phyloP scores from a whole-genome alignment of 2,113 vertebrate species.

The Gymnobelideus leadbeateri region DNA sequence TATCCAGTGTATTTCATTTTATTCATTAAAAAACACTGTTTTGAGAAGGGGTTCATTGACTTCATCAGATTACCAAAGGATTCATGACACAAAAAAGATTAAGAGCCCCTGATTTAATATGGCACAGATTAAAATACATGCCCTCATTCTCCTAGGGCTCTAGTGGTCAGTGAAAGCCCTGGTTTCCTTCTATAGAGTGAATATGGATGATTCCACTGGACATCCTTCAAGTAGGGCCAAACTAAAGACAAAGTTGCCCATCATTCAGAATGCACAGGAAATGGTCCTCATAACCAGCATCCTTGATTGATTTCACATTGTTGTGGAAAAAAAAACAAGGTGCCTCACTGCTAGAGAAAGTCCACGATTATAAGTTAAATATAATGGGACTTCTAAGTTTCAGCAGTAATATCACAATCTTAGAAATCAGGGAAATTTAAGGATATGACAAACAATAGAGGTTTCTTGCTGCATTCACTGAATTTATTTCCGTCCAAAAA shows the following conservation, averaged over 20 bases:
- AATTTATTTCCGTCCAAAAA: neutral
- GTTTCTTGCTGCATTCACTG: neutral
- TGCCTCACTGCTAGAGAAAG: neutral
- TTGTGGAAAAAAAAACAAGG: neutral
- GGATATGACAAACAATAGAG: neutral
- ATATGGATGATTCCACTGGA: neutral
- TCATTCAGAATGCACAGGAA: neutral
- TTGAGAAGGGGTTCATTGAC: neutral
- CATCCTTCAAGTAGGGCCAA: neutral
- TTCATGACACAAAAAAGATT: neutral
- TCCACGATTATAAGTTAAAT: neutral
- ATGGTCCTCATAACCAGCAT: neutral
- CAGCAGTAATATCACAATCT: neutral
- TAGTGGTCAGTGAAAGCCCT: neutral
- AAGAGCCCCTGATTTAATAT: neutral
- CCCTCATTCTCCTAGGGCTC: neutral
- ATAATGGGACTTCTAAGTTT: neutral
- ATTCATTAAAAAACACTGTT: neutral
- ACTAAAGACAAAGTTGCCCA: neutral
- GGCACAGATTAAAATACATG: neutral
- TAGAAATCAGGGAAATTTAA: neutral
- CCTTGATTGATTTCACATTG: neutral
- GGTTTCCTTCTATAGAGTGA: neutral
- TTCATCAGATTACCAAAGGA: neutral
- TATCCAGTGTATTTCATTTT: neutral